Conservation (phyloP, 2,113 vertebrate genomes). For the Sorex araneus region DNA sequence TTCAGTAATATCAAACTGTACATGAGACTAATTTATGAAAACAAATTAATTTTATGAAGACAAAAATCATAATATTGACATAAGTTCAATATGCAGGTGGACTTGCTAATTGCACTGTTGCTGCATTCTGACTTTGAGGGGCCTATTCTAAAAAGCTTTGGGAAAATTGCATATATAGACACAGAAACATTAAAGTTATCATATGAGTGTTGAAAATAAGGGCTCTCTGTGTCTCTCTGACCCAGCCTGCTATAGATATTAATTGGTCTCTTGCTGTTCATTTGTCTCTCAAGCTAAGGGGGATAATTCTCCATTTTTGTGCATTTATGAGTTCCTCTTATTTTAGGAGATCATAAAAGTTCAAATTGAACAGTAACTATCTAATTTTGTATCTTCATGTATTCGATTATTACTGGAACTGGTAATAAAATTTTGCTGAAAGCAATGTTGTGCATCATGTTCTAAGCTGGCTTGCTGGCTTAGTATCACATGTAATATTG, state of each 20-base stretch:
- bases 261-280: background rate
- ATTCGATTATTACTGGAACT: constrained; percentile 66
- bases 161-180: background rate
- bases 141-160: constrained; percentile 27
- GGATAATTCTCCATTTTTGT: constrained; percentile 57
- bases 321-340: constrained; percentile 44
- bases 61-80: background rate
- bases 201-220: background rate
- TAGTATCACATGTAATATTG: constrained; percentile 66
- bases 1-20: background rate
- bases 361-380: constrained; percentile 65
- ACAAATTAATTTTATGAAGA: background rate
- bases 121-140: background rate
- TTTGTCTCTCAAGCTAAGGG: constrained; percentile 45
- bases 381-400: constrained; percentile 68
- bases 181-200: constrained; percentile 22
- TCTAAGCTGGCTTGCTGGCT: constrained; percentile 72
- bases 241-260: background rate
- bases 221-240: background rate
- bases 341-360: constrained; percentile 63
- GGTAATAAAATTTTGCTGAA: constrained; percentile 68
- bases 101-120: constrained; percentile 10
- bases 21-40: constrained; percentile 18
- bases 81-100: constrained; percentile 1
- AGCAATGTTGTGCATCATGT: constrained; percentile 58